Evolutionary conservation across 2,797 vertebrate species (phyloP), one percentile per base, ranked within the genome.

Genomic region (Chiroxiphia lanceolata): DNA sequence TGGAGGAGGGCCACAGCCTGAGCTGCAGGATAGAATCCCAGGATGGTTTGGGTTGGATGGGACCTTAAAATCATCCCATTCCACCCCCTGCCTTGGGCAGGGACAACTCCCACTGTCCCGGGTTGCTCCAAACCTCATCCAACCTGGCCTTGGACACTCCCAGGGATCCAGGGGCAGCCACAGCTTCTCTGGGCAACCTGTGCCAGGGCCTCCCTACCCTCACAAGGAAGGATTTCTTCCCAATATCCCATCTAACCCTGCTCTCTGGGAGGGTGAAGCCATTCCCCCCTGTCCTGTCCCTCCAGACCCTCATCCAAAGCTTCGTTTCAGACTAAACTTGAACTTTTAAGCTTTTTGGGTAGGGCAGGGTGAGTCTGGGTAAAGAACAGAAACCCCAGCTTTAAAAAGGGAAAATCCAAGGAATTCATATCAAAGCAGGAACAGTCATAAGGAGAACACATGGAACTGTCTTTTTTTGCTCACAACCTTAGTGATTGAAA

Each of bases 51-150:
- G 25, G 38, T n/a, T 1, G 13, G 26, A 54, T 68, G 8, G 34
- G 25, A 19, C 17, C 10, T 40, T 47, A 53, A 68, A 60, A 6
- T 9, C 10, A 60, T 33, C 38, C 11, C 5, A 13, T 22, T 15
- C n/a, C 83, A 60, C 9, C 10, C 15, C 18, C 33, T 45, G 6
- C 9, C 45, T 18, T 1, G 4, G 17, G 6, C 15, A 60, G 19
- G 54, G 38, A 45, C 47, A n/a, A 0, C 9, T 77, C 4, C 54
- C n/a, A 13, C 38, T 0, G 1, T 0, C 27, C 63, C 38, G 45
- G 27, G 5, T 0, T 29, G 38, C 27, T 60, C 54, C 61, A 51
- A 76, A 3, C 18, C 22, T 27, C 0, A 0, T 51, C 61, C 72
- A 60, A 0, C 15, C 53, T 20, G n/a, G 12, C 23, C n/a, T 16